Evolutionary conservation across 2,797 vertebrate genomes (phyloP), one percentile per base, ranked within the genome.

Genomic region (Eleutherodactylus coqui): DNA sequence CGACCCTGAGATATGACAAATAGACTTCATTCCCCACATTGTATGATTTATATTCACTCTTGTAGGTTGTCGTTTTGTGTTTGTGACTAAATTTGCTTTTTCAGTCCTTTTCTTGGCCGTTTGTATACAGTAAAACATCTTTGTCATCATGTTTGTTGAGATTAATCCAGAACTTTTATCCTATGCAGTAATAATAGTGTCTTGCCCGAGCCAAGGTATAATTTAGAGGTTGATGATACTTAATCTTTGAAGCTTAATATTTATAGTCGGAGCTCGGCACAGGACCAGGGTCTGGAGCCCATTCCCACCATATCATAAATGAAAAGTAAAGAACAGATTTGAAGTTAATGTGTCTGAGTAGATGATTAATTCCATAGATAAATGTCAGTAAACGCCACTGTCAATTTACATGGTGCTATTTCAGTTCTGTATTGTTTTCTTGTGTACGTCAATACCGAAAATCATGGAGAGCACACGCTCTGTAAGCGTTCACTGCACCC

Each of bases 151-250:
- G 27, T 84, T 62, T 76, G 82, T 62, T 47, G 72, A 75, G 53
- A 82, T 55, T 62, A 32, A 84, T 84, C 72, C 27, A 72, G 51
- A 19, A 38, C 82, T 84, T 84, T 84, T 75, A 84, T 84, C 82
- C 53, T 24, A 38, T 64, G 16, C 27, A 47, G 82, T 75, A 75
- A 70, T 84, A 76, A 84, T 29, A 75, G 51, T 41, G 3, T 75
- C 70, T n/a, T 62, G 72, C 62, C 64, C 14, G 82, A 84, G 82
- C 82, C 72, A 84, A 75, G 69, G 70, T 55, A 83, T 84, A 29
- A 84, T 84, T 84, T 76, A 76, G 72, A 49, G 64, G 32, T 82
- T 84, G 82, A 75, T 62, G 82, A 84, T 84, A 70, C 72, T 84
- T 84, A 84, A 84, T 84, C 70, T 76, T 62, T 64, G 53, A 45